Conservation (phyloP, 2,888 invertebrate species). For the Aleiodes alternator region DNA sequence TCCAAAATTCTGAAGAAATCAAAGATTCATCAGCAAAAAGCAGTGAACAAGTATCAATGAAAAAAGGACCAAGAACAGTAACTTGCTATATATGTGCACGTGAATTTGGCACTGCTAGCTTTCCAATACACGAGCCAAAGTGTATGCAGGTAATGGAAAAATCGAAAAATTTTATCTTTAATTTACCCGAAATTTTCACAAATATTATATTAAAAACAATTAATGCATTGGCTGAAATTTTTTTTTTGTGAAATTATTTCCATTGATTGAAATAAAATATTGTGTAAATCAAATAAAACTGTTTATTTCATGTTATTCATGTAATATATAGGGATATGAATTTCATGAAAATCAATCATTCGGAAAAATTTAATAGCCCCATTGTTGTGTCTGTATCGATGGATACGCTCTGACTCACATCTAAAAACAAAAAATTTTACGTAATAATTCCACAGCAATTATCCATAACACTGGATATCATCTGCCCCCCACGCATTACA, state of each 20-base stretch:
- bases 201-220: neutral
- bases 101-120: constrained; percentile 82
- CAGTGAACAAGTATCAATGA: constrained; percentile 27
- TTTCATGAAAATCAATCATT: constrained; percentile 7
- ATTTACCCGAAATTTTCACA: constrained; percentile 37
- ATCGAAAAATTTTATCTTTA: constrained; percentile 25
- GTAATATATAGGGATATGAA: neutral
- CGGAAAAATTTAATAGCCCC: constrained; percentile 5
- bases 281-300: neutral
- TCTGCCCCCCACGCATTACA: neutral
- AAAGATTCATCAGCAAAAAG: constrained; percentile 28
- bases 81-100: constrained; percentile 82
- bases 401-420: constrained; percentile 23
- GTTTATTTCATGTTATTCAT: neutral
- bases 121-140: constrained; percentile 82
- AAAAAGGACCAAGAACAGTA: constrained; percentile 69
- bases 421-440: constrained; percentile 1
- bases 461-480: neutral
- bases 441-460: constrained; percentile 1
- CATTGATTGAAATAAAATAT: neutral
- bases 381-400: constrained; percentile 22
- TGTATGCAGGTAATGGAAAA: constrained; percentile 77
- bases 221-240: constrained; percentile 8
- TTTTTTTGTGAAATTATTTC: neutral
- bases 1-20: constrained; percentile 16